Evolutionary conservation across 2,888 invertebrate species (phyloP).

Genomic region (Elmis aenea): DNA sequence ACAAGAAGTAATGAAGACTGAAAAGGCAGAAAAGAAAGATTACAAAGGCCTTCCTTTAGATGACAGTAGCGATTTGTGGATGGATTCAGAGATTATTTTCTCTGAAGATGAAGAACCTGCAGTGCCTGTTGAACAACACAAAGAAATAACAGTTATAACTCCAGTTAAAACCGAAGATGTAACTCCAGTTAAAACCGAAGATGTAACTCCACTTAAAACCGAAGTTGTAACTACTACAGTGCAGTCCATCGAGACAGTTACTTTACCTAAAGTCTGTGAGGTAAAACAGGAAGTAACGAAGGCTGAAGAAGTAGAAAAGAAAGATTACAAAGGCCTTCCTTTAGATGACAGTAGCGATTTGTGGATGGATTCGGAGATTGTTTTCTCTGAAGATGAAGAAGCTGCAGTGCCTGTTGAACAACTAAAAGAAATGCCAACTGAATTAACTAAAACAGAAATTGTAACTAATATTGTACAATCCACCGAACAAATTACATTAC

Average conservation of each 20-base stretch:
- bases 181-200: neutral
- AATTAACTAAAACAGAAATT: neutral
- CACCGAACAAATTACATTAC: neutral
- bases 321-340: neutral
- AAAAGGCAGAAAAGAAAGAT: neutral
- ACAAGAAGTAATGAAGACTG: no score
- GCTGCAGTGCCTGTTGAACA: no score
- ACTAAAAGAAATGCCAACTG: neutral
- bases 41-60: neutral
- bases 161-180: constrained; percentile 7
- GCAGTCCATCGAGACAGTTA: neutral
- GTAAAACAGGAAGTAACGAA: neutral
- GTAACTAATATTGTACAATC: neutral
- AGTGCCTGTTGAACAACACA: neutral
- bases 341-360: neutral
- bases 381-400: constrained; percentile 2
- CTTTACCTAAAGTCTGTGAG: neutral
- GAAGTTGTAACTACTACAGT: neutral
- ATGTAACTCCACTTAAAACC: neutral
- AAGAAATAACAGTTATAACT: constrained; percentile 4
- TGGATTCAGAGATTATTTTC: constrained; percentile 1
- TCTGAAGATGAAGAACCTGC: constrained; percentile 13
- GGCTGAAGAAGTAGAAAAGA: neutral
- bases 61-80: constrained; percentile 1
- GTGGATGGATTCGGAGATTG: constrained; percentile 1